Conservation (phyloP, 2,113 vertebrate genomes). For the Heloderma charlesbogerti region DNA sequence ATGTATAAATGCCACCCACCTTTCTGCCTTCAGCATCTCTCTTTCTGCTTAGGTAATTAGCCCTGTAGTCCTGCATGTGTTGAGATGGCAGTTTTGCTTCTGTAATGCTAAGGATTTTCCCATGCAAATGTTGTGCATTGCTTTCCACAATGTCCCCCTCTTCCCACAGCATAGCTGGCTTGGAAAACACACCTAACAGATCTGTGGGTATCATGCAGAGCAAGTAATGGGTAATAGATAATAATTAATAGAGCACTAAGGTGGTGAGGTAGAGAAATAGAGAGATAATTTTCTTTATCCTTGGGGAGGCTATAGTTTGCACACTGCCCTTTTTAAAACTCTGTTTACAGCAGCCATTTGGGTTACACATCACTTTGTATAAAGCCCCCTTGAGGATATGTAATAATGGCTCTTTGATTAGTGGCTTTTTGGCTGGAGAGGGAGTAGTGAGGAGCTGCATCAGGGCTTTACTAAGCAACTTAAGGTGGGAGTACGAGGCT, state of each 20-base stretch:
- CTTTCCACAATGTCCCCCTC: neutral
- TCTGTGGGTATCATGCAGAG: conserved; percentile 68
- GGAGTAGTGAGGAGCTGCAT: neutral
- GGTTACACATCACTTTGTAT: conserved; percentile 67
- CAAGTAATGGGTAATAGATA: conserved; percentile 73
- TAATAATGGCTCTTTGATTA: neutral
- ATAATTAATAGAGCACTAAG: conserved; percentile 81
- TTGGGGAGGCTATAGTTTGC: conserved; percentile 78
- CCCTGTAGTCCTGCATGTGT: neutral
- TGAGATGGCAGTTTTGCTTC: neutral
- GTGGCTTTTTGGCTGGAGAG: conserved; percentile 15
- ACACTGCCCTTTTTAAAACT: conserved; percentile 77
- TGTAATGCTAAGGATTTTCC: neutral
- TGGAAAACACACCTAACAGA: conserved; percentile 8
- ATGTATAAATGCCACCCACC: neutral
- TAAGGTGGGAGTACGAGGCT: neutral
- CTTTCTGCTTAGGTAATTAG: neutral
- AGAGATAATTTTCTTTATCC: conserved; percentile 85
- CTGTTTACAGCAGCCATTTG: conserved; percentile 78
- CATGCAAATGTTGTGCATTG: neutral
- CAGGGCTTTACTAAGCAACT: conserved; percentile 18
- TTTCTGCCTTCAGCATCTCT: neutral
- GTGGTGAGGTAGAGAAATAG: conserved; percentile 78
- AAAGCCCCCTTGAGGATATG: conserved; percentile 54
- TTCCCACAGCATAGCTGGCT: neutral